Base-by-base conservation (phyloP, 2,797 vertebrate genomes). In the Orestias chungarensis region DNA sequence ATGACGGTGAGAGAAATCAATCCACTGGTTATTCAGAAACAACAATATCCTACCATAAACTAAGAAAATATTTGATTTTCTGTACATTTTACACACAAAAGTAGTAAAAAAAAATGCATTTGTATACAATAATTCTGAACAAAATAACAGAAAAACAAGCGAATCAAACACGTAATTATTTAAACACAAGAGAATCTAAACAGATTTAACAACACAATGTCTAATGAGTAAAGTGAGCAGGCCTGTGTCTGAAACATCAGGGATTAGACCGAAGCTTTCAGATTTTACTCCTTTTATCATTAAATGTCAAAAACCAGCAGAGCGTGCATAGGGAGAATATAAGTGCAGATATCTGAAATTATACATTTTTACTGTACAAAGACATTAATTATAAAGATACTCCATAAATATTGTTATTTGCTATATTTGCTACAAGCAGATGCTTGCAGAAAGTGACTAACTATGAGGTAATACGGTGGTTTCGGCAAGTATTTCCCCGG, bases 1-100 rank as follows among this genome's bases (percentile, higher is more conserved):
- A 68, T 77, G 84, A 83, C 49, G 71, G 85, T 1, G 68, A 68
- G 65, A 64, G 57, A 70, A 65, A 69, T 59, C 81, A 81, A 64
- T 87, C 85, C 64, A 71, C 82, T 62, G 78, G 71, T 76, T 57
- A 40, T 83, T 85, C 73, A 78, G 88, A 73, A 67, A 31, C 8
- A 44, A 33, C 8, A 18, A 33, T 10, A 35, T 57, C 18, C 20
- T 20, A 18, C 29, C 27, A 17, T 66, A 38, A 67, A 66, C 14
- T 7, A 1, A 38, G n/a, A 20, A 12, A 27, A 61, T 23, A 62
- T 8, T 40, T 15, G 5, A 25, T 35, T 35, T n/a, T 18, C 10
- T 61, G 35, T 23, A 14, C 59, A 62, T 2, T 62, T 61, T 23
- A n/a, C 38, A 33, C 5, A 38, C 23, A 18, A 18, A 18, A 23